Conservation (phyloP, 2,888 invertebrate species). For the Nudaria mundana region DNA sequence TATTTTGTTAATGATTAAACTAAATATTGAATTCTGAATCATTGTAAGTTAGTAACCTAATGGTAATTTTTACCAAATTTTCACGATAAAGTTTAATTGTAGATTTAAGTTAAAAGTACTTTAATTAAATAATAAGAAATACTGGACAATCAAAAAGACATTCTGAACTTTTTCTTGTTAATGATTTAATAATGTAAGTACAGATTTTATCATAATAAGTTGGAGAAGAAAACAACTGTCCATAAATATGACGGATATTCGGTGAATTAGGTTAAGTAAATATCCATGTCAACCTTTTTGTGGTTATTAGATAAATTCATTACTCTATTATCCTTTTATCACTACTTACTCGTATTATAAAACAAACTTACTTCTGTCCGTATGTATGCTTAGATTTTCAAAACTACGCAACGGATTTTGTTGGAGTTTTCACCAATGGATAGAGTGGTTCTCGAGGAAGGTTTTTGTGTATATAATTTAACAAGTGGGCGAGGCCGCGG, state of each 20-base stretch:
- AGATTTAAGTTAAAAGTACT: slow-evolving; percentile 34
- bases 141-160: slow-evolving; percentile 33
- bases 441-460: no score
- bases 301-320: not conserved
- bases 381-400: no score
- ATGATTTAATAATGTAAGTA: slow-evolving; percentile 31
- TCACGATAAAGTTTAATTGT: slow-evolving; percentile 38
- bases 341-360: no score
- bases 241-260: slow-evolving; percentile 2
- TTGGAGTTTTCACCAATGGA: no score
- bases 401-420: no score
- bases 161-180: slow-evolving; percentile 26
- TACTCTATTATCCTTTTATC: no score
- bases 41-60: slow-evolving; percentile 15
- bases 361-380: no score
- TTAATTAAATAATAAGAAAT: slow-evolving; percentile 33
- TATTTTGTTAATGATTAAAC: slow-evolving; percentile 9
- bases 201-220: slow-evolving; percentile 22
- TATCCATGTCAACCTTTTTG: slow-evolving; percentile 3
- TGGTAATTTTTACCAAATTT: slow-evolving; percentile 36
- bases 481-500: no score
- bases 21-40: slow-evolving; percentile 7
- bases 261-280: slow-evolving; percentile 10
- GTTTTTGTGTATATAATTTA: no score
- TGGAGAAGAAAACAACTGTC: slow-evolving; percentile 5